Evolutionary conservation across 2,797 vertebrate species (phyloP).

Genomic region (Meriones psammophilus): DNA sequence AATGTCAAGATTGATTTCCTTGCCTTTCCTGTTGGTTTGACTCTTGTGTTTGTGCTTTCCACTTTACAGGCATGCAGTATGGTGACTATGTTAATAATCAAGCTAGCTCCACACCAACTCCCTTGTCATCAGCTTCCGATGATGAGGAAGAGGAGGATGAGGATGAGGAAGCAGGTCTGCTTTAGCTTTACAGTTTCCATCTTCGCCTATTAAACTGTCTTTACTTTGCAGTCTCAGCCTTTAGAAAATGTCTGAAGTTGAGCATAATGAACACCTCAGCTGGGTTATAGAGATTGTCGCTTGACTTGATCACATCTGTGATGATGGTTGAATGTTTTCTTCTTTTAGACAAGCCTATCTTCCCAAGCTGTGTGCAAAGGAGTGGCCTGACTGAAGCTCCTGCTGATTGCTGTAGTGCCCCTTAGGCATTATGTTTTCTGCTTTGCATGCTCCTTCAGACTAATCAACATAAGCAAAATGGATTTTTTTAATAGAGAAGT

Average conservation of each 20-base stretch:
- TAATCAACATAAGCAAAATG: neutral
- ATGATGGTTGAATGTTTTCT: slow-evolving; percentile 22
- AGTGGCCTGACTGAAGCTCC: neutral
- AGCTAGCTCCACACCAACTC: slow-evolving; percentile 95
- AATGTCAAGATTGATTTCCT: slow-evolving; percentile 86
- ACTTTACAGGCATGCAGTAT: slow-evolving; percentile 96
- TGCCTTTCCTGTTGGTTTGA: slow-evolving; percentile 88
- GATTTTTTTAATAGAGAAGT: slow-evolving; percentile 51
- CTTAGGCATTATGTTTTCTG: slow-evolving; percentile 44
- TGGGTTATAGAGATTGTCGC: slow-evolving; percentile 51
- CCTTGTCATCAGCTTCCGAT: slow-evolving; percentile 98
- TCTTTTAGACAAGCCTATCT: slow-evolving; percentile 58
- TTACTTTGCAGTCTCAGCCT: slow-evolving; percentile 84
- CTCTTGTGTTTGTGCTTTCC: slow-evolving; percentile 92
- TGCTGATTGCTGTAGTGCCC: neutral
- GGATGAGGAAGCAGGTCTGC: slow-evolving; percentile 99
- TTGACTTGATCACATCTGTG: slow-evolving; percentile 18
- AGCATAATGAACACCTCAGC: slow-evolving; percentile 21
- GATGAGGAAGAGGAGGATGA: slow-evolving; percentile 95
- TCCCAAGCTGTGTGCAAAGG: slow-evolving; percentile 41
- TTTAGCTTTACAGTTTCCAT: slow-evolving; percentile 92
- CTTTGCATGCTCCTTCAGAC: slow-evolving; percentile 46
- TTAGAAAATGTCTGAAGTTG: slow-evolving; percentile 88
- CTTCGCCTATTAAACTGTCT: slow-evolving; percentile 78
- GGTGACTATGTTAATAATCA: slow-evolving; percentile 98